phyloP scores from a whole-genome alignment of 2,888 invertebrate species.

The Galerucella calmariensis region DNA sequence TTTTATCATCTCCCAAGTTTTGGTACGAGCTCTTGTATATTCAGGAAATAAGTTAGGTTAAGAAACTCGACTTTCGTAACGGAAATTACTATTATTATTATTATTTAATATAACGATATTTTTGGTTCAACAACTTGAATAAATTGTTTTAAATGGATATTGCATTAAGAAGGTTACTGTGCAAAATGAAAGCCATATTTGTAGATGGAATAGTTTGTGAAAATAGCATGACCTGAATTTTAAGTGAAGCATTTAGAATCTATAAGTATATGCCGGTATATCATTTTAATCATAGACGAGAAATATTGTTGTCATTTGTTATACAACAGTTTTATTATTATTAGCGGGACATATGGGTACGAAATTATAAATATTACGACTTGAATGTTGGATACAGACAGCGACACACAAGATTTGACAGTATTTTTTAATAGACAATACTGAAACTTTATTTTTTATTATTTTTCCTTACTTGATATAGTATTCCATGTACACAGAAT shows the following conservation, averaged over 20 bases:
- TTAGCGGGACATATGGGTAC: neutral
- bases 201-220: constrained; percentile 18
- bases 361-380: neutral
- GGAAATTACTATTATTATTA: neutral
- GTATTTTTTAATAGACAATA: too few relatives aligned
- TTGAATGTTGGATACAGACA: too few relatives aligned
- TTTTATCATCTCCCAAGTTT: too few relatives aligned
- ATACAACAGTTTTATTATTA: neutral
- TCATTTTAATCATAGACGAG: neutral
- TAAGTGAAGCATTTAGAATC: constrained; percentile 26
- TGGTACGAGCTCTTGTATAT: too few relatives aligned
- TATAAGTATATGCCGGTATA: neutral
- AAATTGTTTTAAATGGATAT: neutral
- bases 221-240: constrained; percentile 30
- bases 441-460: too few relatives aligned
- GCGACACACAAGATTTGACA: too few relatives aligned
- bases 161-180: constrained; percentile 13
- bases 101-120: neutral
- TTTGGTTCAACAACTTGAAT: neutral
- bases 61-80: constrained; percentile 1
- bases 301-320: neutral
- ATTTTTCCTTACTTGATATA: too few relatives aligned
- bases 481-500: too few relatives aligned
- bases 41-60: neutral
- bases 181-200: constrained; percentile 30